Evolutionary conservation across 1,140 invertebrate genomes (phyloP).

Genomic region (Lutraria rhynchaena): DNA sequence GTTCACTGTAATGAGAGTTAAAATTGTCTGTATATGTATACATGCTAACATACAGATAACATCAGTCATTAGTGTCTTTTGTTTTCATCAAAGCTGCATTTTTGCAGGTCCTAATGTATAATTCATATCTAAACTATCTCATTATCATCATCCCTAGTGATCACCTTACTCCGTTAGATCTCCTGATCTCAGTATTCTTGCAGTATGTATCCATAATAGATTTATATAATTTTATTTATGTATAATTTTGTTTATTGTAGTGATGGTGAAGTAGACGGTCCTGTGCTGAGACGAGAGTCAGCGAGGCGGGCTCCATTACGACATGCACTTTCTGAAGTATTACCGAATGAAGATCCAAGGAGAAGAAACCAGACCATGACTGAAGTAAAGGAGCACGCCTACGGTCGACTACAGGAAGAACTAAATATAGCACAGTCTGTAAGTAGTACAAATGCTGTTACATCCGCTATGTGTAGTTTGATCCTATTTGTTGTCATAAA

Average conservation of each 20-base stretch:
- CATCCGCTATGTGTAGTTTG: too few species aligned
- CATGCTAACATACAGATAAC: too few species aligned
- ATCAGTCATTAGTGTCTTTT: too few species aligned
- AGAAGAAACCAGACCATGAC: slow-evolving; percentile 82
- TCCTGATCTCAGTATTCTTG: neutral
- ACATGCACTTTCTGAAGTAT: slow-evolving; percentile 73
- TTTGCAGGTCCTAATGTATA: neutral
- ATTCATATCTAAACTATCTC: neutral
- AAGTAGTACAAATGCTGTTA: too few species aligned
- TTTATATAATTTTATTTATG: neutral
- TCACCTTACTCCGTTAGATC: neutral
- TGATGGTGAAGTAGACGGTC: slow-evolving; percentile 46
- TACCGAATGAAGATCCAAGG: slow-evolving; percentile 62
- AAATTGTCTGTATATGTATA: too few species aligned
- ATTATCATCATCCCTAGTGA: neutral
- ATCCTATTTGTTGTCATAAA: too few species aligned
- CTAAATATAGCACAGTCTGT: slow-evolving; percentile 86
- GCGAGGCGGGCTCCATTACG: slow-evolving; percentile 56
- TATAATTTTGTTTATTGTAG: slow-evolving; percentile 37
- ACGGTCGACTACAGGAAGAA: slow-evolving; percentile 86
- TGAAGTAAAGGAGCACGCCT: slow-evolving; percentile 86
- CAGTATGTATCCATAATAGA: neutral
- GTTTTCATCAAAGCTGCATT: neutral
- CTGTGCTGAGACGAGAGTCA: slow-evolving; percentile 4
- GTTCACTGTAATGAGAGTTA: too few species aligned